Base-by-base conservation (phyloP, 2,797 vertebrate species). In the Malacoraja senta region DNA sequence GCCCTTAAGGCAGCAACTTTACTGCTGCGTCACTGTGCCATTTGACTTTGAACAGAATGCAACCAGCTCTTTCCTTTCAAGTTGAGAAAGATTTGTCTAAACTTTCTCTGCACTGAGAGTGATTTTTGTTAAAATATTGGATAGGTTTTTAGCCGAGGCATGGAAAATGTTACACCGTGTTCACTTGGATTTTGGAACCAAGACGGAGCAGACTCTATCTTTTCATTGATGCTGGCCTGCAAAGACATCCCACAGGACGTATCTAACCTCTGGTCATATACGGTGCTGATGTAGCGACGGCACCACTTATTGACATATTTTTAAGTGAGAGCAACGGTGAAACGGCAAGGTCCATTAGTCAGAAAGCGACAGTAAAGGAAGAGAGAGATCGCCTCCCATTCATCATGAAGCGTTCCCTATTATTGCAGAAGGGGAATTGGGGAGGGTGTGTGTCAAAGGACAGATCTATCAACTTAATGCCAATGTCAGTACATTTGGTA, bases 321-420 rank as follows among this genome's bases (percentile, higher is more conserved):
- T 32, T 91, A 91, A 29, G 44, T 91, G 90, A 61, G 68, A 74
- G 65, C 38, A 53, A 26, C 13, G 4, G 9, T 84, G 44, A 84
- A 84, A 92, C 38, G 74, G 35, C 12, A 92, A 6, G 44, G 38
- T 24, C 38, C 68, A 58, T 92, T 76, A 92, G 38, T 92, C 35
- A 92, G 90, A 92, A 29, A 0, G 71, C 58, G 21, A 92, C 71
- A 58, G 90, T 26, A 88, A 76, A 76, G 68, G 71, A 79, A 38
- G 24, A 76, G 71, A 92, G 90, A 91, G 68, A 53, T 92, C 17
- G 15, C 71, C 44, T 71, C 71, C 72, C 71, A 74, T 92, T 92
- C 65, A 88, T 88, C 61, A 92, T 92, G 13, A 44, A n/a, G 35
- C 38, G 53, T 53, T 76, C 19, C 12, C 21, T 26, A 15, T 76